phyloP scores from a whole-genome alignment of 1,140 invertebrate genomes.

The Penaeus indicus region DNA sequence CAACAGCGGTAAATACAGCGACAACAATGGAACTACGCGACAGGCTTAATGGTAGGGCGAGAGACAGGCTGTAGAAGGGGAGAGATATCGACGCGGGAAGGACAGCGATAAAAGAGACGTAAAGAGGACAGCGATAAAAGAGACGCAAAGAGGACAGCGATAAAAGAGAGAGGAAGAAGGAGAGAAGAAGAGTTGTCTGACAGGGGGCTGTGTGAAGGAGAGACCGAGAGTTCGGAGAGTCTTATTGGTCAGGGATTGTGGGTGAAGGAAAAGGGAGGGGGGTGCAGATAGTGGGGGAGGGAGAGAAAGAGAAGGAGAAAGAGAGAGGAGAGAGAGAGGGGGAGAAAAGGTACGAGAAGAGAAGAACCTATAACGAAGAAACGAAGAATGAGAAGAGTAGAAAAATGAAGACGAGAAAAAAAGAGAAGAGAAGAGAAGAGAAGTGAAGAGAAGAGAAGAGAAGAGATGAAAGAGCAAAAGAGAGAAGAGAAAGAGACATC shows the following conservation, averaged over 20 bases:
- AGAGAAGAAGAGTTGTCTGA: no score
- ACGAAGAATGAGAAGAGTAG: background rate
- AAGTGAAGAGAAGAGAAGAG: background rate
- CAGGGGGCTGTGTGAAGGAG: background rate
- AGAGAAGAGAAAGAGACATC: background rate
- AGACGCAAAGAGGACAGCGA: background rate
- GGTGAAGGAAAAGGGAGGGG: background rate
- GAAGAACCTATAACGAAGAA: background rate
- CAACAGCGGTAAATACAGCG: no score
- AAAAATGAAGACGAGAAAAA: background rate
- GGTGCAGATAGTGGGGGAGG: background rate
- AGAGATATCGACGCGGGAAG: no score
- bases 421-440: background rate
- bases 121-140: no score
- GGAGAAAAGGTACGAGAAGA: background rate
- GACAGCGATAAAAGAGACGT: no score
- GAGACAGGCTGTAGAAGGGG: no score
- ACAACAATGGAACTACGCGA: no score
- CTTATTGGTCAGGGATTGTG: background rate
- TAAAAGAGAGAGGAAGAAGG: background rate
- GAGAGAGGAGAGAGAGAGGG: background rate
- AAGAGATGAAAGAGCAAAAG: background rate
- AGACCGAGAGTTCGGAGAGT: background rate
- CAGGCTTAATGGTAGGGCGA: no score
- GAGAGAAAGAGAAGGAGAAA: background rate